Evolutionary conservation across 2,797 vertebrate genomes (phyloP), one percentile per base, ranked within the genome.

Genomic region (Coracias cyanogaster): DNA sequence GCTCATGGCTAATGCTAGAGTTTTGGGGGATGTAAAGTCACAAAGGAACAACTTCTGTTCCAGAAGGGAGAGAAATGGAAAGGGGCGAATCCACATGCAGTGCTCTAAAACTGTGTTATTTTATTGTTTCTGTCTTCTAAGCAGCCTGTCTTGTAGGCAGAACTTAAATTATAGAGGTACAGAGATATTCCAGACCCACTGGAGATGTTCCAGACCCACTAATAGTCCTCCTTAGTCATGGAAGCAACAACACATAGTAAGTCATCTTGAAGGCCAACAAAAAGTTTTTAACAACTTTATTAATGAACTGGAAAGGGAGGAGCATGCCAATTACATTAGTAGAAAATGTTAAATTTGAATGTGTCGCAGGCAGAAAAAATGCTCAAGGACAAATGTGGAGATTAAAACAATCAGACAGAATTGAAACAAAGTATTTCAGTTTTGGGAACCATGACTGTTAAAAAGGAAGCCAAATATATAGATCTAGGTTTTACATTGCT

Each of bases 281-380:
- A 91, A 93, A 12, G 14, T 79, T 91, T 94, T 92, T 88, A 90
- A 83, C 41, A 74, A n/a, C 37, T 93, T 86, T 81, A 35, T 86
- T 94, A 90, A 86, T 92, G 65, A 95, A 62, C 61, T 87, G 41
- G 41, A 81, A 82, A 95, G 57, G 45, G 88, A 92, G 79, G 41
- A 73, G 8, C 41, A 58, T 48, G 33, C 77, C 65, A 61, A 21
- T 85, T 72, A 51, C 43, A 65, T 73, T 39, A 61, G 26, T 43
- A 54, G 33, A 87, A 90, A 86, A 91, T 65, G 18, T 72, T 84
- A 52, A 4, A 73, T 85, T 73, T 80, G 71, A 24, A 43, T 69
- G 12, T 61, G 37, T 24, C 48, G 29, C 46, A 58, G 46, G n/a
- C 31, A 78, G 41, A 82, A 90, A 87, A 82, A 60, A 57, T 39